phyloP scores from a whole-genome alignment of 2,797 vertebrate species.

The Liparis tanakae region DNA sequence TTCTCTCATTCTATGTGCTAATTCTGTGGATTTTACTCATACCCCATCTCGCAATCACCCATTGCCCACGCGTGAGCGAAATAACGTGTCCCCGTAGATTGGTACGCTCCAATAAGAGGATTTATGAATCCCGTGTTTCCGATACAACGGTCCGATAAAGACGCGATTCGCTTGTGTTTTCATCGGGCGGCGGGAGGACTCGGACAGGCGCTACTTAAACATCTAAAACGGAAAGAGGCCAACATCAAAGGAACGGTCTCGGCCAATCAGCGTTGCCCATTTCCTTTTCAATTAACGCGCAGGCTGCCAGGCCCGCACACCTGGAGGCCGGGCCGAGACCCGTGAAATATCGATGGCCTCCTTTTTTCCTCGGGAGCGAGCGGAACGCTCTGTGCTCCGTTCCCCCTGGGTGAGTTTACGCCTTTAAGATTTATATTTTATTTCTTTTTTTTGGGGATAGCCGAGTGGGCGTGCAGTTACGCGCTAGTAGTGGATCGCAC shows the following conservation, averaged over 20 bases:
- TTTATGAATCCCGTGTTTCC: constrained; percentile 59
- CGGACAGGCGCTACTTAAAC: constrained; percentile 71
- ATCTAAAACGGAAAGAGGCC: constrained; percentile 75
- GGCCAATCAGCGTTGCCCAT: constrained; percentile 75
- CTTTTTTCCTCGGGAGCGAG: constrained; percentile 51
- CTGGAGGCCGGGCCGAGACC: constrained; percentile 54
- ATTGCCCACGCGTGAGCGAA: constrained; percentile 55
- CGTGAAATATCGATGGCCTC: constrained; percentile 80
- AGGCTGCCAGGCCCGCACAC: constrained; percentile 66
- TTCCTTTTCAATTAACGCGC: constrained; percentile 78
- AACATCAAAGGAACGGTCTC: constrained; percentile 75
- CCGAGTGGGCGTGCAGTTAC: constrained; percentile 38
- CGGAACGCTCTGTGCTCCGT: constrained; percentile 49
- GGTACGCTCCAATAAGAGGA: constrained; percentile 38
- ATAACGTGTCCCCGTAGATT: constrained; percentile 59
- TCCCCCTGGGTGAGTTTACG: constrained; percentile 68
- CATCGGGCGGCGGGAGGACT: constrained; percentile 44
- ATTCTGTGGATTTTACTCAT: constrained; percentile 67
- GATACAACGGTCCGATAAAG: constrained; percentile 14
- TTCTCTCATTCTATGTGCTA: constrained; percentile 17
- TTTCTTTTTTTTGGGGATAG: constrained; percentile 36
- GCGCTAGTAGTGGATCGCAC: constrained; percentile 21
- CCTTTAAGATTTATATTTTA: constrained; percentile 53
- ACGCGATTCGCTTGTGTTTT: constrained; percentile 2
- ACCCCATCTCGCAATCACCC: constrained; percentile 37